Evolutionary conservation across 2,888 invertebrate species (phyloP).

Genomic region (Coleophora flavipennella): DNA sequence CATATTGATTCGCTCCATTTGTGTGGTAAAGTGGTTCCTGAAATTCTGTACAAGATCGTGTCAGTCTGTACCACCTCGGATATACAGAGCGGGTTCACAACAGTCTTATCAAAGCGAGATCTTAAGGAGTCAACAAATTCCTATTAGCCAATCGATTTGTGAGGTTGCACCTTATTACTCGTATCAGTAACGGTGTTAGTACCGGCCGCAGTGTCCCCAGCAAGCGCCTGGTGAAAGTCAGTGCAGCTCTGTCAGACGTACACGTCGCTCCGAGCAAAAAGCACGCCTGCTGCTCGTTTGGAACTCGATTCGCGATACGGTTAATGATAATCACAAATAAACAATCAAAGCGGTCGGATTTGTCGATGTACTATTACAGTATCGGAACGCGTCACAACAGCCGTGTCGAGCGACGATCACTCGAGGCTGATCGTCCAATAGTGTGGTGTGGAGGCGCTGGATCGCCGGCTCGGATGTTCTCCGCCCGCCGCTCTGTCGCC

Average conservation of each 20-base stretch:
- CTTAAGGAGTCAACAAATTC: conserved; percentile 7
- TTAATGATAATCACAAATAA: conserved; percentile 44
- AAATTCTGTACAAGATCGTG: too few relatives aligned
- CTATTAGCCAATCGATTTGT: conserved; percentile 31
- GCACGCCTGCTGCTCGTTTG: conserved; percentile 34
- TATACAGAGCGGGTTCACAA: too few relatives aligned
- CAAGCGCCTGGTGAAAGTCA: conserved; percentile 58
- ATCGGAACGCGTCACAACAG: conserved; percentile 33
- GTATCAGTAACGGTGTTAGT: conserved; percentile 57
- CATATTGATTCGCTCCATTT: too few relatives aligned
- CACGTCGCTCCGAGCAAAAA: conserved; percentile 41
- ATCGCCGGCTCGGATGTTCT: conserved; percentile 29
- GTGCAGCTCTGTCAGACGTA: conserved; percentile 70
- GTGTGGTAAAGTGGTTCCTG: too few relatives aligned
- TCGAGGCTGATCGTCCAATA: conserved; percentile 44
- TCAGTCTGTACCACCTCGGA: too few relatives aligned
- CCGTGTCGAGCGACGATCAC: conserved; percentile 34
- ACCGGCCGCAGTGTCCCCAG: conserved; percentile 49
- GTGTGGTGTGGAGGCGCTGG: conserved; percentile 41
- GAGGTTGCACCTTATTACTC: conserved; percentile 36
- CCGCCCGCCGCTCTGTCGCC: conserved; percentile 37
- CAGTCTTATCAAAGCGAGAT: neutral
- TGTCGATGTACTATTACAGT: conserved; percentile 25
- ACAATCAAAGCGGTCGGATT: conserved; percentile 41
- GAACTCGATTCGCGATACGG: conserved; percentile 30